Evolutionary conservation across 2,113 vertebrate species (phyloP).

Genomic region (Cricetomys ansorgei): DNA sequence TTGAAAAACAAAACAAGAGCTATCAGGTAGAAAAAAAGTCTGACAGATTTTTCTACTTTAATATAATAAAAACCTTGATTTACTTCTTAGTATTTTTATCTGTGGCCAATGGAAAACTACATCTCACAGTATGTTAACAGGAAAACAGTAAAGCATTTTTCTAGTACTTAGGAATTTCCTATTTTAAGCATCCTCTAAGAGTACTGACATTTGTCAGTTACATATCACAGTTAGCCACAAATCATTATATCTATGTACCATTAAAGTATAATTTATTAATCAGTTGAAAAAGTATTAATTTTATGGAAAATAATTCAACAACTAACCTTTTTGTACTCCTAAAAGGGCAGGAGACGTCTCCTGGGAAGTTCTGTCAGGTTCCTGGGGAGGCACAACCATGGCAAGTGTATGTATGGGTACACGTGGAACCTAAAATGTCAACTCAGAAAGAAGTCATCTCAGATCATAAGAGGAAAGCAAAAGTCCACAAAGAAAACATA

Average conservation of each 20-base stretch:
- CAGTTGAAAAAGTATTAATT: constrained; percentile 41
- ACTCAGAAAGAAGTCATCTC: constrained; percentile 81
- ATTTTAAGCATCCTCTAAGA: constrained; percentile 34
- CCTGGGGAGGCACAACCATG: constrained; percentile 99
- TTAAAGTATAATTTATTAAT: constrained; percentile 36
- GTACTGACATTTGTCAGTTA: constrained; percentile 54
- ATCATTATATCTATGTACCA: not conserved
- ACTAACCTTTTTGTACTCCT: constrained; percentile 95
- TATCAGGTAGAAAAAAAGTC: constrained; percentile 11
- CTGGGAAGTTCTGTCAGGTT: constrained; percentile 96
- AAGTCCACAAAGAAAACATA: constrained; percentile 33
- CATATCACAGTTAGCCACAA: constrained; percentile 42
- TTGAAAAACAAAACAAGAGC: not conserved
- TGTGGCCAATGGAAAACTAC: constrained; percentile 16
- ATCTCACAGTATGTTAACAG: constrained; percentile 12
- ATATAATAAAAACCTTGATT: constrained; percentile 13
- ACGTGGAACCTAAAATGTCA: constrained; percentile 94
- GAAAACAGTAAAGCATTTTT: constrained; percentile 49
- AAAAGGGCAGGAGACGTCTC: constrained; percentile 92
- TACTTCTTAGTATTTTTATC: constrained; percentile 44
- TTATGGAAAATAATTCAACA: constrained; percentile 68
- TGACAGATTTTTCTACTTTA: constrained; percentile 33
- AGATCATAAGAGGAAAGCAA: constrained; percentile 62
- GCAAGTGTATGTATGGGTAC: constrained; percentile 98
- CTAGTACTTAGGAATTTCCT: constrained; percentile 19